A percentile compares a stretch with the other conserved stretches of the same genome.
phyloP scores from a whole-genome alignment of 1,140 invertebrate genomes.

The Acromyrmex charruanus region DNA sequence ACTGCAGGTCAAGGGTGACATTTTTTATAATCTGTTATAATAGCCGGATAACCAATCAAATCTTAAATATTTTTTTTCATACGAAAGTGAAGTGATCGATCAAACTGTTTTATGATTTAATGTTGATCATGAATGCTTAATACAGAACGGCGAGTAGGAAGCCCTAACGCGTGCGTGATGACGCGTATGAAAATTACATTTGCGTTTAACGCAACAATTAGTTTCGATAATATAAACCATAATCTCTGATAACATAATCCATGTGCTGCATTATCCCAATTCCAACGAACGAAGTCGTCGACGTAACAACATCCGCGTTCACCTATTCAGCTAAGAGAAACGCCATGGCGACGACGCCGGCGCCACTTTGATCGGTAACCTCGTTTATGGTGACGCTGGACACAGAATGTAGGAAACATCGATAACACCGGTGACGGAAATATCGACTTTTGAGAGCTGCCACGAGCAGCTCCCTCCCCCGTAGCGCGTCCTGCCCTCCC shows the following conservation, averaged over 20 bases:
- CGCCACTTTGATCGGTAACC: constrained; percentile 85
- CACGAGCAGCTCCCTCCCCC: constrained; percentile 75
- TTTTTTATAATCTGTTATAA: neutral
- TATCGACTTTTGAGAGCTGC: constrained; percentile 85
- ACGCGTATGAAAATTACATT: neutral
- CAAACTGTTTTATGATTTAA: neutral
- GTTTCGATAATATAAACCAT: neutral
- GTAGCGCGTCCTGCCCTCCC: constrained; percentile 56
- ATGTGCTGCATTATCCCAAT: constrained; percentile 39
- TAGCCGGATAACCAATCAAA: neutral
- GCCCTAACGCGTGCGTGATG: neutral
- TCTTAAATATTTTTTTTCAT: neutral
- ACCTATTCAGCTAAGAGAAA: constrained; percentile 46
- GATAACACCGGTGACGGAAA: constrained; percentile 85
- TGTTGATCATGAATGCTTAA: neutral
- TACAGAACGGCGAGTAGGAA: neutral
- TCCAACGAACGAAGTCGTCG: constrained; percentile 15
- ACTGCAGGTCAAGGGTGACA: neutral
- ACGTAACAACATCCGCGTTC: constrained; percentile 32
- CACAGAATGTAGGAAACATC: constrained; percentile 84
- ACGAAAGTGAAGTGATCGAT: neutral
- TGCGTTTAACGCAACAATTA: constrained; percentile 19
- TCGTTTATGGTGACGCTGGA: constrained; percentile 83
- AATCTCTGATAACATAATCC: constrained; percentile 24
- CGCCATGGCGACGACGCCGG: constrained; percentile 59